Base-by-base conservation (phyloP, 1,140 invertebrate genomes). In the Teleogryllus occipitalis region DNA sequence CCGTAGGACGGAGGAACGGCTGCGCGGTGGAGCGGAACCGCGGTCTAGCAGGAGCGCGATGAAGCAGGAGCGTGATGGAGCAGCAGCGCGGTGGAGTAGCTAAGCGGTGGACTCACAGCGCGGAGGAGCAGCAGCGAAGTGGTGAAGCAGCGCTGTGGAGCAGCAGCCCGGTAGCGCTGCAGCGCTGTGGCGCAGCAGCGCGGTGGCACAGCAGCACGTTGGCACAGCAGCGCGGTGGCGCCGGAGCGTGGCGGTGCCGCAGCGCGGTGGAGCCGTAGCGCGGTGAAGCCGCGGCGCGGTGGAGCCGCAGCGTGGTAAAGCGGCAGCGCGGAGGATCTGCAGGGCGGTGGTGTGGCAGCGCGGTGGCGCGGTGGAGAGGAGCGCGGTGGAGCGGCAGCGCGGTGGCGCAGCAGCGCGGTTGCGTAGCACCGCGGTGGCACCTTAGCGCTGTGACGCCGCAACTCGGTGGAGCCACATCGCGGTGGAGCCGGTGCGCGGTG, bases 181-280 rank as follows among this genome's bases (percentile, higher is more conserved):
- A 73, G n/a, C 72, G 72, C 72, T 73, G 72, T 73, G 72, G n/a
- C 72, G 72, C 72, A n/a, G 72, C 72, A 73, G n/a, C 72, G 72
- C 72, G 14, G 72, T 73, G 72, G n/a, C 72, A n/a, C 72, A n/a
- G 72, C 72, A 73, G n/a, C 72, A n/a, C 72, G 14, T 14, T 73
- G 72, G n/a, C 72, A n/a, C 72, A n/a, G 72, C 72, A 73, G n/a
- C 14, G 72, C 72, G 14, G 72, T 73, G 72, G n/a, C n/a, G n/a
- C 72, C n/a, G 72, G 14, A n/a, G n/a, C 72, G 72, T n/a, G 72
- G 72, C 72, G n/a, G n/a, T n/a, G 72, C 72, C n/a, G 72, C n/a
- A n/a, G n/a, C 72, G 72, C 72, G 14, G 72, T 73, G 14, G n/a
- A 14, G 72, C 72, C n/a, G 72, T 73, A n/a, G n/a, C n/a, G 72